These are phyloP conservation scores for Misgurnus anguillicaudatus DNA, from an alignment of 2,113 vertebrate species.

Conservation along the genomic window DNA sequence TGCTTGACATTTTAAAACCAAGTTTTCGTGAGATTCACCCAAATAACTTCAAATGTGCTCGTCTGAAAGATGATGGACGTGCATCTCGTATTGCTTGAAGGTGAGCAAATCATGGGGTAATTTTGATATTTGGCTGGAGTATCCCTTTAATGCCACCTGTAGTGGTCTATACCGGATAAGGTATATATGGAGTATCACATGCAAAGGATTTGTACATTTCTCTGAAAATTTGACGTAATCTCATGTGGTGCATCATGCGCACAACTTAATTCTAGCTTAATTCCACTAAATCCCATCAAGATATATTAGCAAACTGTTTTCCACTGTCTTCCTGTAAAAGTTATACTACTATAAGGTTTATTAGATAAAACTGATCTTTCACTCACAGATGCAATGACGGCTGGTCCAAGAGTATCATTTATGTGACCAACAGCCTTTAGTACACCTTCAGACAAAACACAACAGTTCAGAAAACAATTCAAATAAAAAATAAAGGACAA, in stretches of 20 bases:
- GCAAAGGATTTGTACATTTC: neutral
- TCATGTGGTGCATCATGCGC: neutral
- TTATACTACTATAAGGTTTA: too few species aligned
- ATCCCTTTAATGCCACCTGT: neutral
- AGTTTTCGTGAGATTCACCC: too few species aligned
- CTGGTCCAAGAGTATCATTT: conserved; percentile 87
- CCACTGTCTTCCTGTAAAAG: neutral
- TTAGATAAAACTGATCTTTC: neutral
- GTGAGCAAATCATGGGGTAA: too few species aligned
- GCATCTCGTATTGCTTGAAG: too few species aligned
- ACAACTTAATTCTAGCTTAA: neutral
- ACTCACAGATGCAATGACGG: conserved; percentile 89
- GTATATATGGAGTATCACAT: neutral
- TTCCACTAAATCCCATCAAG: neutral
- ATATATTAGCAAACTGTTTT: neutral
- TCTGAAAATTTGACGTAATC: neutral
- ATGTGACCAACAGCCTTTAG: conserved; percentile 94
- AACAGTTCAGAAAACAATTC: neutral
- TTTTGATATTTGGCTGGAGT: too few species aligned
- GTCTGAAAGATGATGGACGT: too few species aligned
- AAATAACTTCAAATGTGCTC: too few species aligned
- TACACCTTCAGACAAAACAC: conserved; percentile 58
- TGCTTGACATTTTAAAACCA: too few species aligned
- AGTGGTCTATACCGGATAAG: too few species aligned
- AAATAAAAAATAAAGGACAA: neutral